These are phyloP conservation scores for Trichomycterus rosablanca DNA, from an alignment of 2,113 vertebrate species.

Conservation along the genomic window DNA sequence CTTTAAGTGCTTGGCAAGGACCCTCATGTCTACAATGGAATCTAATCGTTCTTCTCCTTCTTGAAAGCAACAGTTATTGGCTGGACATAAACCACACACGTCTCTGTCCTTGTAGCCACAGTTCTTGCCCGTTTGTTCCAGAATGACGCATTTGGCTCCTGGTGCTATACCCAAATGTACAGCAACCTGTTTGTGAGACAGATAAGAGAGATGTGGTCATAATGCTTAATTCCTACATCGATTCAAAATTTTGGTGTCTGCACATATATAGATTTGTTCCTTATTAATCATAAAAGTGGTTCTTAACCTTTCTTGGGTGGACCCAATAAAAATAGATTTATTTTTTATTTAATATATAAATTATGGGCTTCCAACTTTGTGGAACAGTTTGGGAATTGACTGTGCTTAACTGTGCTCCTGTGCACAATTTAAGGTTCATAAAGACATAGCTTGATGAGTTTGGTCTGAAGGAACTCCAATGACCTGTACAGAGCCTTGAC, in stretches of 20 bases:
- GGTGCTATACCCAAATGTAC: conserved; percentile 73
- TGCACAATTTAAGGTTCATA: no score
- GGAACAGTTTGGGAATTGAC: no score
- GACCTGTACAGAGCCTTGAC: no score
- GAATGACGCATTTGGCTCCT: conserved; percentile 59
- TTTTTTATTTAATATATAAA: no score
- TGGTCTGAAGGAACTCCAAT: no score
- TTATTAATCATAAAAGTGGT: no score
- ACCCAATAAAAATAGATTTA: no score
- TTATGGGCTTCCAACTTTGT: no score
- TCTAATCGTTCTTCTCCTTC: conserved; percentile 71
- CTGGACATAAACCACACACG: conserved; percentile 66
- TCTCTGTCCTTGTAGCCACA: conserved; percentile 70
- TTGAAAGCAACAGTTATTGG: conserved; percentile 64
- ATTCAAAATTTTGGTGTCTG: neutral
- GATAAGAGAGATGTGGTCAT: neutral
- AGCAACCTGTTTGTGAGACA: conserved; percentile 60
- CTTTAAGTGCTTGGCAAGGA: conserved; percentile 57
- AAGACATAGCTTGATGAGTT: no score
- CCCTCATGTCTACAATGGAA: conserved; percentile 71
- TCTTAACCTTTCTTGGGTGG: no score
- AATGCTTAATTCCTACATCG: neutral
- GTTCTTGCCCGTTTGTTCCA: conserved; percentile 81
- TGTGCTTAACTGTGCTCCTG: no score
- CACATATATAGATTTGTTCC: neutral